A percentile compares a stretch with the other conserved stretches of the same genome.
These are phyloP conservation scores for Aphaenogaster floridana DNA, from an alignment of 1,140 invertebrate species.

Conservation along the genomic window DNA sequence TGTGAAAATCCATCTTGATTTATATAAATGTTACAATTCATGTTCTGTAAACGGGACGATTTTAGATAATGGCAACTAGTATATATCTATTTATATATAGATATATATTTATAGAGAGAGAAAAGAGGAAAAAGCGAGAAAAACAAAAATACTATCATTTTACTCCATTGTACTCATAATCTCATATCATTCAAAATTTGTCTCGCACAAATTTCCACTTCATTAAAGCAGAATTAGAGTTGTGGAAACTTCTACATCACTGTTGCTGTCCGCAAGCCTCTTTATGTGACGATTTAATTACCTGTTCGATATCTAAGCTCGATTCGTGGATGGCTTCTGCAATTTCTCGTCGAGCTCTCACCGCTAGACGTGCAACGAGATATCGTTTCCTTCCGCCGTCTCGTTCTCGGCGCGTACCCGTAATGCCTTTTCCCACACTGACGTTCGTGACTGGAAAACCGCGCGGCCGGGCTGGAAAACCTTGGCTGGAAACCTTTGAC, in stretches of 20 bases:
- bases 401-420: slow-evolving; percentile 20
- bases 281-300: slow-evolving; percentile 48
- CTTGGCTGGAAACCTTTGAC: slow-evolving; percentile 57
- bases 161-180: background rate
- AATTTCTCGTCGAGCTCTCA: slow-evolving; percentile 49
- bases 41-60: background rate
- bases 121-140: background rate
- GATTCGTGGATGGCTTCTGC: slow-evolving; percentile 12
- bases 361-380: slow-evolving; percentile 57
- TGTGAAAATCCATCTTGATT: slow-evolving; percentile 15
- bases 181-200: background rate
- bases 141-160: background rate
- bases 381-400: slow-evolving; percentile 54
- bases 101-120: background rate
- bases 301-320: background rate
- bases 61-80: background rate
- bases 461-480: slow-evolving; percentile 35
- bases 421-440: slow-evolving; percentile 57
- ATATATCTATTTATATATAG: background rate
- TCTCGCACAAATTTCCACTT: background rate
- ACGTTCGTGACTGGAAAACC: slow-evolving; percentile 72
- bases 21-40: slow-evolving; percentile 16
- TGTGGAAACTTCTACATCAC: background rate
- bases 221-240: background rate
- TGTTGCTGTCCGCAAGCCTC: background rate